These are phyloP conservation scores for Tragelaphus scriptus DNA, from an alignment of 2,113 vertebrate species.

Conservation along the genomic window DNA sequence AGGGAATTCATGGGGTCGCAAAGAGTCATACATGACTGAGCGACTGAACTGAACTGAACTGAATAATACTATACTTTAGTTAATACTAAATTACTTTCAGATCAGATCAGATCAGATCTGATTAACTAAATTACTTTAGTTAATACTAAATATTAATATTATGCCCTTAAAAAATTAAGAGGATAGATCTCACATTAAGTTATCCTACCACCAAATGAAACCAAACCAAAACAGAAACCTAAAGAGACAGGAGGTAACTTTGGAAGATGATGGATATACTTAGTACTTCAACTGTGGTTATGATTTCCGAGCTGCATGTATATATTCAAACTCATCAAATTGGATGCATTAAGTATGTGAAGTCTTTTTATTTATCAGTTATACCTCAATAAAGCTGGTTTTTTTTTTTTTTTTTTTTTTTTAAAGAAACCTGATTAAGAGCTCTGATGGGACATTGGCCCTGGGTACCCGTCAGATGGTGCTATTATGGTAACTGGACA, in stretches of 20 bases:
- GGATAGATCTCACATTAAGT: neutral
- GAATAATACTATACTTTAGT: neutral
- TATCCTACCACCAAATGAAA: neutral
- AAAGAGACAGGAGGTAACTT: neutral
- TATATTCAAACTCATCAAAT: neutral
- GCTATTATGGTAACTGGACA: neutral
- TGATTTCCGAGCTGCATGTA: neutral
- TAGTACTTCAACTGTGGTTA: neutral
- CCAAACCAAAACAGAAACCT: neutral
- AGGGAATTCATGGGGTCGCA: rapidly evolving
- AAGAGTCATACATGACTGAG: too few relatives aligned
- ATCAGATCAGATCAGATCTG: too few relatives aligned
- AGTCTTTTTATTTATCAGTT: neutral
- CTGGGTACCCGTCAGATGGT: neutral
- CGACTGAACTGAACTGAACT: too few relatives aligned
- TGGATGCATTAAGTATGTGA: neutral
- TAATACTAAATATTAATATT: neutral
- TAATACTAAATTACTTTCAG: neutral
- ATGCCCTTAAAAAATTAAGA: neutral
- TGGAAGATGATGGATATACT: neutral
- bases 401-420: neutral
- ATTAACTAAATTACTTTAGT: neutral
- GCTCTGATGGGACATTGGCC: neutral
- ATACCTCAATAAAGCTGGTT: neutral
- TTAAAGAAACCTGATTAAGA: neutral